phyloP scores from a whole-genome alignment of 2,888 invertebrate species.

The Charanyca ferruginea region DNA sequence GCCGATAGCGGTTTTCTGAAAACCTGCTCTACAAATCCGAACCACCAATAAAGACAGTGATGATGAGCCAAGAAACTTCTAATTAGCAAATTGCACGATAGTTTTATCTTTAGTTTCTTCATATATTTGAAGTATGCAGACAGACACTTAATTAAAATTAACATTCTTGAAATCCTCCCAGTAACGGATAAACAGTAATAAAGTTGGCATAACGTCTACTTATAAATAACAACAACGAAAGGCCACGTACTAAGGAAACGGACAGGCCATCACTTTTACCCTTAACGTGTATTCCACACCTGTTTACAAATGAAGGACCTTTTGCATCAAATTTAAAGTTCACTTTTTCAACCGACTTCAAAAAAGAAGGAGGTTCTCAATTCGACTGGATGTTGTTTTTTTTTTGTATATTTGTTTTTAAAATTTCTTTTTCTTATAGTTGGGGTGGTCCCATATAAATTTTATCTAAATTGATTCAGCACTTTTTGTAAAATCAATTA shows the following conservation, averaged over 20 bases:
- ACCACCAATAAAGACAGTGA: neutral
- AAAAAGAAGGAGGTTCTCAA: too few relatives aligned
- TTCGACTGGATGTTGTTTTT: too few relatives aligned
- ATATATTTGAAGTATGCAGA: neutral
- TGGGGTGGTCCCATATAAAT: too few relatives aligned
- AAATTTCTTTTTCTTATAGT: too few relatives aligned
- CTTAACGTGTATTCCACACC: constrained; percentile 61
- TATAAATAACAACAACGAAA: constrained; percentile 59
- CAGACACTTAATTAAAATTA: constrained; percentile 30
- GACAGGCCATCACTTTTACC: constrained; percentile 64
- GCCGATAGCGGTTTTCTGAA: too few relatives aligned
- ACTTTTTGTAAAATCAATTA: too few relatives aligned
- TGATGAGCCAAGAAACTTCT: neutral
- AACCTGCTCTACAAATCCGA: neutral
- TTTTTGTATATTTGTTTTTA: too few relatives aligned
- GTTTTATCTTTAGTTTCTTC: constrained; percentile 8
- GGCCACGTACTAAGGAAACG: constrained; percentile 66
- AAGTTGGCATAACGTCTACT: constrained; percentile 44
- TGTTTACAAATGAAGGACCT: constrained; percentile 54
- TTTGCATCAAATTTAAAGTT: constrained; percentile 22
- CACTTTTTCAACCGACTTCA: too few relatives aligned
- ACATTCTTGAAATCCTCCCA: constrained; percentile 50
- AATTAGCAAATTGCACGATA: neutral
- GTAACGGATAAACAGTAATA: constrained; percentile 38
- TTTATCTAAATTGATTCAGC: too few relatives aligned